Evolutionary conservation across 64 coral and sea anemone species (phyloP), one percentile per base, ranked within the genome.

Genomic region (Cladopsammia gracilis): DNA sequence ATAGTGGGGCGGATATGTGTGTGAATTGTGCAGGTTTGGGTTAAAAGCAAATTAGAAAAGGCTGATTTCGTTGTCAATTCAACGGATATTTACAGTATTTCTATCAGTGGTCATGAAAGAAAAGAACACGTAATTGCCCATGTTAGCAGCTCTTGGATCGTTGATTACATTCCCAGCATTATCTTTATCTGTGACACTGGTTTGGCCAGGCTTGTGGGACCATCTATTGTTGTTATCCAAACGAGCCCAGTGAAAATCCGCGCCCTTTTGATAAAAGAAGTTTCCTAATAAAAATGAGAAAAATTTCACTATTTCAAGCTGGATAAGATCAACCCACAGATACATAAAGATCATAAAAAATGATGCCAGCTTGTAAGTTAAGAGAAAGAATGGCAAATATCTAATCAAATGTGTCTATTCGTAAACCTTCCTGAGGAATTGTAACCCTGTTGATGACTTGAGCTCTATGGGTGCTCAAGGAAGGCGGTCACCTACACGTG

Each of bases 171-270:
- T 78, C 19, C 48, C n/a, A n/a, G 43, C 59, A 1, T 76, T 43
- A 43, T 89, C 87, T 16, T n/a, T 18, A 48, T 77, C 4, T 16
- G 58, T 89, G 0, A 64, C 64, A 26, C 54, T 26, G 64, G 74
- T 54, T 58, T 34, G 22, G 15, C 87, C 87, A 48, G 87, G 87
- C 15, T 89, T 89, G 54, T 89, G 87, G 8, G 74, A 89, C 74
- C 87, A 89, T 45, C 16, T 43, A 6, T 75, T 60, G 20, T 64
- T 77, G 6, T 59, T 51, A 62, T 89, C 87, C 44, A 89, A 50
- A 44, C 87, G 87, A 65, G 49, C 59, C 87, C 87, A 89, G 4
- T 89, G 74, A 57, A 78, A 89, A 79, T 89, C 87, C 3, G 15
- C 52, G 34, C 34, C 34, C 34, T 34, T 34, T 3, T 10, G 69